Percentiles rank a stretch among this genome's conserved stretches.
Evolutionary conservation across 1,140 invertebrate genomes (phyloP).

Genomic region (Lerema accius): DNA sequence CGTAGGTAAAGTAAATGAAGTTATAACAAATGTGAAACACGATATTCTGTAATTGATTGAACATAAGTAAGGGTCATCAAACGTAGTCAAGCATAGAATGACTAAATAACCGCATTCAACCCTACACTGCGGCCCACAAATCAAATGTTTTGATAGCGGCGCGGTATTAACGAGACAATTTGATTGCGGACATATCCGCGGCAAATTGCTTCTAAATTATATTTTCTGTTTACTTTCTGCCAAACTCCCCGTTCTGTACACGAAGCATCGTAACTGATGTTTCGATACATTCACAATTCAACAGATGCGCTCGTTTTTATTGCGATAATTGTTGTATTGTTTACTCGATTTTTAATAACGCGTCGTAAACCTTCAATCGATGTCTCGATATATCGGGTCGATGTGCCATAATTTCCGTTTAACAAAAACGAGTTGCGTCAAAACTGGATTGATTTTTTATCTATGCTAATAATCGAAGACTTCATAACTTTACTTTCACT

Average conservation of each 20-base stretch:
- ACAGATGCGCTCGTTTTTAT: constrained; percentile 65
- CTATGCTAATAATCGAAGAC: constrained; percentile 15
- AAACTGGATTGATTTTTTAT: constrained; percentile 22
- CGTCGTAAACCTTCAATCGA: constrained; percentile 44
- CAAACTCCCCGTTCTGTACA: constrained; percentile 63
- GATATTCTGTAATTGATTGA: constrained; percentile 58
- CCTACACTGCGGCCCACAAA: constrained; percentile 75
- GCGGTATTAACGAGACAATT: constrained; percentile 81
- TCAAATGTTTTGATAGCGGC: constrained; percentile 82
- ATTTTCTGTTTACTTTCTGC: constrained; percentile 81
- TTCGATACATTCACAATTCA: constrained; percentile 46
- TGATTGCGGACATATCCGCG: constrained; percentile 81
- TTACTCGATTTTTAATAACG: constrained; percentile 51
- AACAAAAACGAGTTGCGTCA: constrained; percentile 11
- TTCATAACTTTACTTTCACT: constrained; percentile 10
- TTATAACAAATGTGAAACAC: constrained; percentile 24
- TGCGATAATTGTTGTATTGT: constrained; percentile 67
- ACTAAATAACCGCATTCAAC: constrained; percentile 74
- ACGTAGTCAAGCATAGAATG: constrained; percentile 62
- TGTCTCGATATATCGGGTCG: constrained; percentile 31
- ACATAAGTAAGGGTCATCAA: constrained; percentile 67
- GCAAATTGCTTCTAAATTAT: constrained; percentile 82
- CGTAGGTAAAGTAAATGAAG: constrained; percentile 8
- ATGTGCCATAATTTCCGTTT: constrained; percentile 9
- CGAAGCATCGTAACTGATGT: constrained; percentile 35